These are phyloP conservation scores for Timandra comae DNA, from an alignment of 2,888 invertebrate species.

Conservation along the genomic window DNA sequence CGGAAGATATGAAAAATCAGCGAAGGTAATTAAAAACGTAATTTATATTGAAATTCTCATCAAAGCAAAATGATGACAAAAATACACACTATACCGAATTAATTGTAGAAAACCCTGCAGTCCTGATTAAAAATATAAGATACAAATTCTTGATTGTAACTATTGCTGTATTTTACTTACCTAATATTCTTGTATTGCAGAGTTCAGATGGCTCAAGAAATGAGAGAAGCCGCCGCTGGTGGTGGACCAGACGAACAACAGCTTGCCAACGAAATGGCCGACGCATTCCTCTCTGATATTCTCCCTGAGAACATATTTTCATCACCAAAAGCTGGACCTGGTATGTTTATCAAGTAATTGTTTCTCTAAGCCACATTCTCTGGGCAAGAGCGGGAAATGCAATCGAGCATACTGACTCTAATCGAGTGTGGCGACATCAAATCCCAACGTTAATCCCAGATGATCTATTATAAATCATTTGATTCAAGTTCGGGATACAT, in stretches of 20 bases:
- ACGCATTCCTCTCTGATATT: constrained; percentile 95
- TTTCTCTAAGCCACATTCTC: constrained; percentile 56
- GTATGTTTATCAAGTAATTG: constrained; percentile 27
- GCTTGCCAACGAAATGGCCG: constrained; percentile 97
- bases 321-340: constrained; percentile 94
- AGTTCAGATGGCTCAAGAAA: constrained; percentile 98
- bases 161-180: too few species aligned
- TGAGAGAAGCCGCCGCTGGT: constrained; percentile 92
- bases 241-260: constrained; percentile 95
- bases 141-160: too few species aligned
- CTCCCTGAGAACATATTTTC: constrained; percentile 96
- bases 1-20: constrained; percentile 96
- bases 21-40: constrained; percentile 80
- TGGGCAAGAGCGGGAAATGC: constrained; percentile 69
- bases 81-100: constrained; percentile 51
- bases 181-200: constrained; percentile 46
- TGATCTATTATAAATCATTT: constrained; percentile 59
- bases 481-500: constrained; percentile 70
- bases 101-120: constrained; percentile 65
- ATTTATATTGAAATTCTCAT: not conserved
- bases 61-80: constrained; percentile 51
- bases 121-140: constrained; percentile 40
- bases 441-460: constrained; percentile 72
- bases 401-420: constrained; percentile 57
- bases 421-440: constrained; percentile 68